phyloP scores from a whole-genome alignment of 2,888 invertebrate species.

The Eueremaeus valkanovi region DNA sequence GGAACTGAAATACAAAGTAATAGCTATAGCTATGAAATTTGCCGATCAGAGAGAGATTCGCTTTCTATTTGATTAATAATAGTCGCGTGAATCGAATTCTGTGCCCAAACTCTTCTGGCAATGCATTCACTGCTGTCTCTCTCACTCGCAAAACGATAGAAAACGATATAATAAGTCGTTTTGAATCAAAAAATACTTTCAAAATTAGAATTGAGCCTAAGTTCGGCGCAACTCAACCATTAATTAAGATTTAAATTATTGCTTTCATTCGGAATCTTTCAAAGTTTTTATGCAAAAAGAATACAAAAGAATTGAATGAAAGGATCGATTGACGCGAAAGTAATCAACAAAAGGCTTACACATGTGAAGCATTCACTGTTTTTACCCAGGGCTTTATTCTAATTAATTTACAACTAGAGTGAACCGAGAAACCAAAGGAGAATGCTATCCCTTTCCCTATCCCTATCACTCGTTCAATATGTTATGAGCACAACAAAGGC shows the following conservation, averaged over 20 bases:
- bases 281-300: neutral
- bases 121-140: neutral
- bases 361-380: neutral
- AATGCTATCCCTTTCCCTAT: no score
- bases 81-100: conserved; percentile 31
- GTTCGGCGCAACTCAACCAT: neutral
- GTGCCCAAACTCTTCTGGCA: neutral
- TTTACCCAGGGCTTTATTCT: conserved; percentile 29
- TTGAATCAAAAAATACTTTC: conserved; percentile 10
- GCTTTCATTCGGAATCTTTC: neutral
- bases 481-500: conserved; percentile 5
- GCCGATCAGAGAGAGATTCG: no score
- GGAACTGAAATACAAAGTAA: conserved; percentile 5
- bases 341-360: conserved; percentile 28
- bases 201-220: neutral
- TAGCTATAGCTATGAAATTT: neutral
- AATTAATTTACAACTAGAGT: conserved; percentile 28
- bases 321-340: conserved; percentile 1
- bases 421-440: neutral
- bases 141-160: neutral
- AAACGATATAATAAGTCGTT: neutral
- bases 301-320: conserved; percentile 8
- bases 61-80: conserved; percentile 29
- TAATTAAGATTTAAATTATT: conserved; percentile 32
- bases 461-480: neutral